Base-by-base conservation (phyloP, 1,140 invertebrate genomes). In the Nasonia longicornis region DNA sequence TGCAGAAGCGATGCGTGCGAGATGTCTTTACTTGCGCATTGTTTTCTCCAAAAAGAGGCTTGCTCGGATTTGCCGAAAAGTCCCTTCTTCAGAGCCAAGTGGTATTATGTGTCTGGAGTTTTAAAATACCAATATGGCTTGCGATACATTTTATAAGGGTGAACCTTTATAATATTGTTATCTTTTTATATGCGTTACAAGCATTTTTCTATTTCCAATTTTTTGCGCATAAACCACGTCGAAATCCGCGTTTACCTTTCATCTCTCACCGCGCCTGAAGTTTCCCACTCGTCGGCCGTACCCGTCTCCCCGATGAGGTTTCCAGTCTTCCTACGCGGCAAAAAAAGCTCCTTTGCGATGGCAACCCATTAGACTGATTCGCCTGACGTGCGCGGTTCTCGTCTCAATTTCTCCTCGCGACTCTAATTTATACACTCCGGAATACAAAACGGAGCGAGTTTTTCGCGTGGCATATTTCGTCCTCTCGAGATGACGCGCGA, bases 291-390 rank as follows among this genome's bases (percentile, higher is more conserved):
- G 8, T 42, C 38, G 8, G 2, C 38, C 38, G 38, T 7, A 48
- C 45, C 14, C 6, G 35, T 72, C 70, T 72, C n/a, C 38, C 4
- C 7, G 31, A 70, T 35, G 20, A 64, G 4, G 0, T 22, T 64
- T 7, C 2, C 64, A 29, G 11, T 20, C 29, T 69, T 2, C 66
- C 35, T 11, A 42, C n/a, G 71, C 42, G 38, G 35, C 42, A 26
- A n/a, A 73, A 26, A 73, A 73, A 29, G 20, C 16, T 31, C 3
- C 3, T 71, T 16, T 31, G 35, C 38, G 3, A 58, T 3, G 20
- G 42, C 77, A 78, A 78, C 48, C 66, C 66, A 78, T 78, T 78
- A 78, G 52, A 78, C 31, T 48, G 77, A 78, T 58, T 78, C 67
- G 77, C 42, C 20, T 52, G 67, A 70, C 66, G 67, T 70, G 58